phyloP scores from a whole-genome alignment of 35 echinoderm and acorn worm species.

The Apostichopus parvimensis region DNA sequence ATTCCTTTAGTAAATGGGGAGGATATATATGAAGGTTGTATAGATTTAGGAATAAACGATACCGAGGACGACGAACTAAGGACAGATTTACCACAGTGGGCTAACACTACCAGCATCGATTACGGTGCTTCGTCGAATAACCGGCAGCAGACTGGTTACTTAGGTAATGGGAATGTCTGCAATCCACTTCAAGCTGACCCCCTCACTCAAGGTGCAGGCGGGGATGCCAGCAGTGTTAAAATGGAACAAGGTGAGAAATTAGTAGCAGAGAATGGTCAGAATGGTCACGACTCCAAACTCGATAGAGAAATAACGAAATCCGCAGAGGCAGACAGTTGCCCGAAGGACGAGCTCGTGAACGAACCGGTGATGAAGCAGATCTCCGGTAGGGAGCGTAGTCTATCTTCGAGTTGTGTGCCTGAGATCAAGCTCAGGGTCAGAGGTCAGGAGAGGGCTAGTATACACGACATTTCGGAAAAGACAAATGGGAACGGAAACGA shows the following conservation, averaged over 20 bases:
- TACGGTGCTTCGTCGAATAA: slow-evolving; percentile 31
- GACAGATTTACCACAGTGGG: slow-evolving; percentile 84
- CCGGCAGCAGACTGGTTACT: slow-evolving; percentile 9
- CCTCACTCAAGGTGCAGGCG: not conserved
- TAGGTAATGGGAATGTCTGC: slow-evolving; percentile 28
- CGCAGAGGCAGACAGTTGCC: not conserved
- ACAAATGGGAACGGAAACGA: slow-evolving; percentile 3
- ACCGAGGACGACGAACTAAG: slow-evolving; percentile 71
- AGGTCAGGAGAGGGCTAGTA: slow-evolving; percentile 12
- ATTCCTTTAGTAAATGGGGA: slow-evolving; percentile 53
- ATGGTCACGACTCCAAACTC: not conserved
- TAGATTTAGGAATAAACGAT: slow-evolving; percentile 48
- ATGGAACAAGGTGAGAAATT: slow-evolving; percentile 7
- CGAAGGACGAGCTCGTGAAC: slow-evolving; percentile 43
- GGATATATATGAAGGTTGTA: slow-evolving; percentile 49
- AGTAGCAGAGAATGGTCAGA: not conserved
- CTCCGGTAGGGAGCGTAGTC: slow-evolving; percentile 33
- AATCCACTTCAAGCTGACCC: not conserved
- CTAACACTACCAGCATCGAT: slow-evolving; percentile 69
- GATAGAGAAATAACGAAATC: not conserved
- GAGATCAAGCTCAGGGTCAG: slow-evolving; percentile 18
- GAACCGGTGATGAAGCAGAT: slow-evolving; percentile 17
- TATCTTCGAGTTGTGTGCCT: slow-evolving; percentile 40
- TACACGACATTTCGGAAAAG: slow-evolving; percentile 41
- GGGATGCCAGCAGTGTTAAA: not conserved